Percentiles rank a stretch among this genome's conserved stretches.
phyloP scores from a whole-genome alignment of 1,140 invertebrate genomes.

The Microvelia longipes region DNA sequence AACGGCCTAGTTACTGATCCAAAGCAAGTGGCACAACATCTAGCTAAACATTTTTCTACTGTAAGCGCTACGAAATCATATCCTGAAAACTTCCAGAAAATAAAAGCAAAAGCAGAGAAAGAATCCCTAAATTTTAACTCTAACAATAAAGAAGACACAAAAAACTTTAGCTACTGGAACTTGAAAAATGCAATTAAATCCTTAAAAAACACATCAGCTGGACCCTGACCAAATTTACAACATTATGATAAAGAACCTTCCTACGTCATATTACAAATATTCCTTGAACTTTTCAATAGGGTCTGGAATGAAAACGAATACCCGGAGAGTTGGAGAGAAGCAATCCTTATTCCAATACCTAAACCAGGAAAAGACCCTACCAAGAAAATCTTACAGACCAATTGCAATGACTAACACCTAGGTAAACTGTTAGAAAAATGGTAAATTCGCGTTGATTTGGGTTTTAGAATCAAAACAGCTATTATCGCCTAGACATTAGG shows the following conservation, averaged over 20 bases:
- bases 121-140: background rate
- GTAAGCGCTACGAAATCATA: background rate
- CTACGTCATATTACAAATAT: background rate
- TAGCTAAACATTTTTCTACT: background rate
- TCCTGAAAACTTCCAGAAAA: background rate
- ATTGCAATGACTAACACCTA: background rate
- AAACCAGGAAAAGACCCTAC: background rate
- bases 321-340: background rate
- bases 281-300: background rate
- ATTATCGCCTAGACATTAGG: background rate
- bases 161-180: background rate
- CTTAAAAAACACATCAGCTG: background rate
- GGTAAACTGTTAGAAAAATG: background rate
- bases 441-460: background rate
- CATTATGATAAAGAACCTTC: background rate
- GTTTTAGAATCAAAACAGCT: background rate
- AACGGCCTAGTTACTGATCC: background rate
- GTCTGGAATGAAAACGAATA: background rate
- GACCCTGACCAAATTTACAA: background rate
- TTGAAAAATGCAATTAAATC: background rate
- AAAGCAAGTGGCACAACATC: background rate
- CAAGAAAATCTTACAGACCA: background rate
- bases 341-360: background rate
- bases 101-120: background rate
- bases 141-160: background rate